Percentiles rank a stretch among this genome's conserved stretches.
phyloP scores from a whole-genome alignment of 2,797 vertebrate genomes.

The Podarcis siculus region DNA sequence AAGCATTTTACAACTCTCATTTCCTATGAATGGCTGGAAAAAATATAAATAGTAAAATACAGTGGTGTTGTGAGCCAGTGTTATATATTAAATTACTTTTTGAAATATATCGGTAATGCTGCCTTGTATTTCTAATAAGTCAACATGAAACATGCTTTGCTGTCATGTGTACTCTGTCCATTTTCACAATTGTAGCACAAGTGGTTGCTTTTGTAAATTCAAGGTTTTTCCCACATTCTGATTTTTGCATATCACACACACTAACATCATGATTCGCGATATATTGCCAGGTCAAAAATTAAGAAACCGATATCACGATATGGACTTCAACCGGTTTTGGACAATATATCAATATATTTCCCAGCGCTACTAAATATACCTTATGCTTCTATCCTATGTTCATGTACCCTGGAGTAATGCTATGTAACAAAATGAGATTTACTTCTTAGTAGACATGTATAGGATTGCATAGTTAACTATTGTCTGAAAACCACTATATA shows the following conservation, averaged over 20 bases:
- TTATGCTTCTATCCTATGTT: no score
- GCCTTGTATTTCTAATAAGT: not conserved
- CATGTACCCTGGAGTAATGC: no score
- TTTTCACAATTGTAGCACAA: constrained; percentile 12
- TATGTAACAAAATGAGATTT: not conserved
- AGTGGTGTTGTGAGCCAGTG: not conserved
- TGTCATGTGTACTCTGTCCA: constrained; percentile 1
- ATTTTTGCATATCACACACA: not conserved
- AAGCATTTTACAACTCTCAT: not conserved
- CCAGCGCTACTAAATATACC: no score
- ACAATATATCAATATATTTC: no score
- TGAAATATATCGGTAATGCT: not conserved
- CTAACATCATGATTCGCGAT: no score
- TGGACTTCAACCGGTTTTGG: no score
- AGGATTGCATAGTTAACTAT: not conserved
- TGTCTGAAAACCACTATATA: not conserved
- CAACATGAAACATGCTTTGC: not conserved
- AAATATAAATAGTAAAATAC: constrained; percentile 2
- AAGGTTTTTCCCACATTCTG: not conserved
- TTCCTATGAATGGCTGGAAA: constrained; percentile 18
- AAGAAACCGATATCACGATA: no score
- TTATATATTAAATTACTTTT: constrained; percentile 27
- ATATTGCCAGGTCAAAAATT: no score
- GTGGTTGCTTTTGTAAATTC: not conserved
- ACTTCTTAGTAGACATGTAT: not conserved